Evolutionary conservation across 2,888 invertebrate genomes (phyloP), one percentile per base, ranked within the genome.

Genomic region (Drosophila meridionalis): DNA sequence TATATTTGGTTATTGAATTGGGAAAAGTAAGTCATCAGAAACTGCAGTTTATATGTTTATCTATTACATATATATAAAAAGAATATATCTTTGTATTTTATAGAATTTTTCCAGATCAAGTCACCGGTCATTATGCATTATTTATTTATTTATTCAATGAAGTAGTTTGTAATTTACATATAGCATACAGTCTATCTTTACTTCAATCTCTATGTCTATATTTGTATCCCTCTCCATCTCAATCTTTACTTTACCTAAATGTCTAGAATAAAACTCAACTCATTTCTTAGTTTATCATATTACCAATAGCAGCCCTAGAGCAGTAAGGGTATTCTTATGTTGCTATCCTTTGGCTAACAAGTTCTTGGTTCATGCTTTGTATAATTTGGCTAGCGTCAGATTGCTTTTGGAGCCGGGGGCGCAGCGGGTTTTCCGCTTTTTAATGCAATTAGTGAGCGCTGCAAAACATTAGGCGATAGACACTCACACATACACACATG

Each of bases 401-500:
- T 83, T 60, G 50, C 45, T 36, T 34, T 45, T 42, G 42, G n/a
- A 52, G 50, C 34, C 34, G 32, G 57, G 30, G 62, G 42, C 38
- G 20, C 47, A 52, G 55, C 40, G 64, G 53, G 60, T 53, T 71
- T 74, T 79, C 78, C 80, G 84, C 80, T 87, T 85, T 84, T 85
- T 85, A 87, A 87, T 85, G 86, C 85, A 85, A 84, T 84, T 84
- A 84, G 87, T 85, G 81, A 74, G 69, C 56, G 69, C 79, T 78
- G 84, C 73, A 82, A 80, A 87, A 81, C 87, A 85, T 83, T 85
- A 77, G 85, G 74, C 87, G 65, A 63, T 58, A 73, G 56, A 73
- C 60, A 48, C 47, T 48, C 42, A 40, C 40, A 68, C 58, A 71
- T 65, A 48, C 59, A 47, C 66, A 63, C 61, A 65, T 61, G 63